These are phyloP conservation scores for Cylindroiulus punctatus DNA, from an alignment of 2,888 invertebrate genomes.

Conservation along the genomic window DNA sequence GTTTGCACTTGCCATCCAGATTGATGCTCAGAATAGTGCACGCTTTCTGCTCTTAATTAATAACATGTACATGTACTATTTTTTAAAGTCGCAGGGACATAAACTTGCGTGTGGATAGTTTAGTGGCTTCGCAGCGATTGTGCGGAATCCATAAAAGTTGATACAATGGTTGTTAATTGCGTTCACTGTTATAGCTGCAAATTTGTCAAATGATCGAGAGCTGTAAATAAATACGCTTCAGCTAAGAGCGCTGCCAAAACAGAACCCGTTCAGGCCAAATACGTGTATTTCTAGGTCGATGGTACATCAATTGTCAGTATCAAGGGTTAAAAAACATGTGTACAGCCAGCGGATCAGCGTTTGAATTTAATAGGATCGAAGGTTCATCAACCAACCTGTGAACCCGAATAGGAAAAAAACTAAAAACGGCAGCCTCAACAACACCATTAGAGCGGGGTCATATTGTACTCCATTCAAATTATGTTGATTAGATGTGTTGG, in stretches of 20 bases:
- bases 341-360: not conserved
- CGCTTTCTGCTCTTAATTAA: too few relatives aligned
- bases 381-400: conserved; percentile 31
- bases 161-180: not conserved
- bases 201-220: not conserved
- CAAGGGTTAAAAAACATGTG: conserved; percentile 29
- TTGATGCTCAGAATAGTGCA: too few relatives aligned
- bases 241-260: not conserved
- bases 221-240: not conserved
- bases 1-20: too few relatives aligned
- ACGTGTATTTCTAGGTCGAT: not conserved
- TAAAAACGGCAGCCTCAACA: too few relatives aligned
- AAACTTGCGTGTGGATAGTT: not conserved
- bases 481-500: too few relatives aligned
- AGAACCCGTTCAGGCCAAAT: not conserved
- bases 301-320: not conserved
- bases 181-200: not conserved
- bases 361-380: not conserved
- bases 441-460: not conserved
- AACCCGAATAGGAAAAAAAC: not conserved
- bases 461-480: not conserved
- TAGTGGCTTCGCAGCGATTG: conserved; percentile 23
- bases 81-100: not conserved
- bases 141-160: conserved; percentile 42
- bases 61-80: not conserved